Conservation (phyloP, 2,113 vertebrate genomes). For the Ctenomys sociabilis region DNA sequence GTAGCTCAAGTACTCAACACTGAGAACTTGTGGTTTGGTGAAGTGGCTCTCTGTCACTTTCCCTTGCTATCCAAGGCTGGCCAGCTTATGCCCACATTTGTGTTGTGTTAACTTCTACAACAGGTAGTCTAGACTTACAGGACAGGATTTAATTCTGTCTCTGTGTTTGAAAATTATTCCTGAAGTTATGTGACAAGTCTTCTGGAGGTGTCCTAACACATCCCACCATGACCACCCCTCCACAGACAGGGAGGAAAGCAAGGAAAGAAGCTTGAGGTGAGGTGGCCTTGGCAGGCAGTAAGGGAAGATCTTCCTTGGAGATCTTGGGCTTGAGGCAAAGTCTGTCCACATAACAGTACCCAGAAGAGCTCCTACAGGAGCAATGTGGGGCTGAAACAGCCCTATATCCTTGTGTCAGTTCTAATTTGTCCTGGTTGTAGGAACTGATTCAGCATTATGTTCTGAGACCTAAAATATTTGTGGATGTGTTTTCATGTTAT, state of each 20-base stretch:
- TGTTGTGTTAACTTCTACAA: background rate
- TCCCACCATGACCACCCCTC: background rate
- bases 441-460: background rate
- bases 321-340: background rate
- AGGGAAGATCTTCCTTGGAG: background rate
- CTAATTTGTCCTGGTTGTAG: background rate
- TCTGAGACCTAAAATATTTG: background rate
- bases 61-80: background rate
- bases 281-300: background rate
- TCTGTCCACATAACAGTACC: background rate
- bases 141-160: background rate
- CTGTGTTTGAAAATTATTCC: background rate
- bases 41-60: background rate
- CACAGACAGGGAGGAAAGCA: background rate
- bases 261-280: background rate
- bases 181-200: background rate
- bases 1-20: background rate
- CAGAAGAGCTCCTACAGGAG: background rate
- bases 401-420: background rate
- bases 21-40: background rate
- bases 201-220: background rate
- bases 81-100: background rate
- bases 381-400: background rate
- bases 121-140: background rate
- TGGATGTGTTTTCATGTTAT: background rate